Evolutionary conservation across 2,888 invertebrate genomes (phyloP), one percentile per base, ranked within the genome.

Genomic region (Rosalia funebris): DNA sequence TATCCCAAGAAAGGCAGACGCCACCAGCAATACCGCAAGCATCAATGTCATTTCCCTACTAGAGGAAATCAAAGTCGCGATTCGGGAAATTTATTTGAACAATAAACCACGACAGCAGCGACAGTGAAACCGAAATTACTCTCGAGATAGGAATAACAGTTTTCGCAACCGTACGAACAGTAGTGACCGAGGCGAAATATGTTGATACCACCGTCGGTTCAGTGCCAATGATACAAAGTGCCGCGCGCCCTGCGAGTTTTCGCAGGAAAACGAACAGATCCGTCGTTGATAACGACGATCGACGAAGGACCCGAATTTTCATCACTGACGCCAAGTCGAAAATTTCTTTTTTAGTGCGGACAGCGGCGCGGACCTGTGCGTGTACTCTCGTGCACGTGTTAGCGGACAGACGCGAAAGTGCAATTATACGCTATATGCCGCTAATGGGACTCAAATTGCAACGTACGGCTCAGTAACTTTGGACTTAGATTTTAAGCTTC

Each of bases 161-260:
- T n/a, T n/a, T n/a, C n/a, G n/a, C n/a, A n/a, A n/a, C n/a, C n/a
- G n/a, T n/a, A n/a, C n/a, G n/a, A n/a, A n/a, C n/a, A n/a, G n/a
- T n/a, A n/a, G n/a, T n/a, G 25, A 59, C 57, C 34, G 53, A 44
- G 9, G 15, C 63, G 25, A 25, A 5, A 9, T 25, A 3, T 66
- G 64, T 47, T 69, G 62, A 59, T 69, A 66, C 32, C 64, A 68
- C 37, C 31, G 32, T 17, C n/a, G 37, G 10, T 64, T 50, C 31
- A 60, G 63, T 11, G 16, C 46, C 12, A 15, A 46, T 3, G 65
- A 59, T 0, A 41, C 19, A 10, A 59, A 57, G 31, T 65, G 57
- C 52, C 15, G 25, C 2, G 7, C 32, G 17, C 60, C 62, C 16
- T 64, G 62, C 39, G 11, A 17, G 9, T 50, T 25, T n/a, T 16